Base-by-base conservation (phyloP, 2,888 invertebrate species). In the Drosophila borborema region DNA sequence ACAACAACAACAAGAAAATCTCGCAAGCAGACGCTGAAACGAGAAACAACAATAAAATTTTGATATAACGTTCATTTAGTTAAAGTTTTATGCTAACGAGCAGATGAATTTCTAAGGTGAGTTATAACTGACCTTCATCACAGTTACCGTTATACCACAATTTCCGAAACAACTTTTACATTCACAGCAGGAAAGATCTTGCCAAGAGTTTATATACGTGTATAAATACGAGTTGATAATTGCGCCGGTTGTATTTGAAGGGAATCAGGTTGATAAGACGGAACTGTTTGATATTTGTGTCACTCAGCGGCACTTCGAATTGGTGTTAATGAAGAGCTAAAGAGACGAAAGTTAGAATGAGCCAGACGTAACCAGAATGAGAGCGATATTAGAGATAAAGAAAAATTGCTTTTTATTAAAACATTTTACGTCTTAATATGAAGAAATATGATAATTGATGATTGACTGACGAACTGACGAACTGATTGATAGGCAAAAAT, bases 241-340 rank as follows among this genome's bases (percentile, higher is more conserved):
- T 64, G 53, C n/a, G 77, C 76, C 76, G 76, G 70, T 61, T 75
- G 76, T 23, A 20, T 31, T 48, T 6, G 23, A 14, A 28, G 23
- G 41, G 28, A 67, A 68, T 9, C 41, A 9, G 18, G 41, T 68
- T 75, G 77, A 77, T 77, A 77, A 77, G 77, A 40, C 45, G 34
- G 16, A 53, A 46, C 45, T 41, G 54, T 51, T 49, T 74, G 62
- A 41, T 54, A 23, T 40, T 59, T 60, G 23, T 72, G 43, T 41
- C n/a, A 63, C 59, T 77, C 79, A 66, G 40, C 58, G 74, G 61
- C 67, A 28, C 46, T 61, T 67, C 6, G 38, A 53, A 64, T 49
- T 48, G 73, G 54, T 36, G 31, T 45, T 53, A 45, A 53, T 23
- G 23, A 18, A 45, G n/a, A 23, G 20, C n/a, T 61, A 20, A 14